A percentile compares a stretch with the other conserved stretches of the same genome.
phyloP scores from a whole-genome alignment of 2,113 vertebrate genomes.

The Panthera uncia region DNA sequence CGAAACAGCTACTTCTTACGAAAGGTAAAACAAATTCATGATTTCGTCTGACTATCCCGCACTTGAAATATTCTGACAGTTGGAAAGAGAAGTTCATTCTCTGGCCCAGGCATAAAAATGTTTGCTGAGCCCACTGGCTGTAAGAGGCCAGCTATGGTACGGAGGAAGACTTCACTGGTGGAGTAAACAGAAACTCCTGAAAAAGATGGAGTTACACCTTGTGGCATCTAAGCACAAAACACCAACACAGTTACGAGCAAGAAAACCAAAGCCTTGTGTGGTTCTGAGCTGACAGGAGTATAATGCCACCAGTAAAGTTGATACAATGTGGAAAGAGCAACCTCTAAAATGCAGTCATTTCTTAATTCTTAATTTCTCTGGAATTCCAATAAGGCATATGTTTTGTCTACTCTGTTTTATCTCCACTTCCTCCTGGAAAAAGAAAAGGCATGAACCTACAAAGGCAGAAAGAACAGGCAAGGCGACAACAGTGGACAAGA shows the following conservation, averaged over 20 bases:
- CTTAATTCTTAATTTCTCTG: conserved; percentile 1
- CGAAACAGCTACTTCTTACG: neutral
- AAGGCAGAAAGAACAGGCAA: neutral
- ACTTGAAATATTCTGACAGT: neutral
- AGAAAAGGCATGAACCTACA: neutral
- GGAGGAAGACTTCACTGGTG: conserved; percentile 18
- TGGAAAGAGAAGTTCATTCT: neutral
- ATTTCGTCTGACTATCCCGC: neutral
- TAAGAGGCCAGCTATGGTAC: conserved; percentile 17
- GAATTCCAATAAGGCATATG: neutral
- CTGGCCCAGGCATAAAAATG: neutral
- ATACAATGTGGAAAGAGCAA: neutral
- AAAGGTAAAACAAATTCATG: conserved; percentile 2
- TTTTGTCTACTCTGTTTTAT: conserved; percentile 23
- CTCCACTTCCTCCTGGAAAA: neutral
- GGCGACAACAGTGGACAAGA: neutral
- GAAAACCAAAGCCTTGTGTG: conserved; percentile 24
- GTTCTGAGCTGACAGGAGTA: conserved; percentile 30
- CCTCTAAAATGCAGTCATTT: neutral
- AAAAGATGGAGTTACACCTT: conserved; percentile 46
- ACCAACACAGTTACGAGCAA: conserved; percentile 47
- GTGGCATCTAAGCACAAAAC: conserved; percentile 64
- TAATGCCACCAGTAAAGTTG: neutral
- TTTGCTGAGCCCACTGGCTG: neutral
- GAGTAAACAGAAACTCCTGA: conserved; percentile 60